Conservation (phyloP, 2,113 vertebrate species). For the Pachycephala philippinensis region DNA sequence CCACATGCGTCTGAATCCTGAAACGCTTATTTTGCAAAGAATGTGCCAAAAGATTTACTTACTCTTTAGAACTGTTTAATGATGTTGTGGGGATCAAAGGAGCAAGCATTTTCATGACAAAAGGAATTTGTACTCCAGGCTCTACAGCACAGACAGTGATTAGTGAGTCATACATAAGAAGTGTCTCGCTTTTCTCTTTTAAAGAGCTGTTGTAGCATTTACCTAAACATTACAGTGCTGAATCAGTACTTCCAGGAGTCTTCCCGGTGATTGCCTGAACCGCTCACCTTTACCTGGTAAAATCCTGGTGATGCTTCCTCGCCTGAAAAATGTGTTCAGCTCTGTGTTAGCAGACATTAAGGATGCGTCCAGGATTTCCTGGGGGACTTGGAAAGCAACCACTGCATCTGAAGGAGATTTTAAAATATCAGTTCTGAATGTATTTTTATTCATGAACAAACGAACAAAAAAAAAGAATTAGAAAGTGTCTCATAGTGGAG, state of each 20-base stretch:
- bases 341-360: not conserved
- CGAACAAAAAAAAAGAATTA: not conserved
- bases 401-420: not conserved
- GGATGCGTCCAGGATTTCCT: not conserved
- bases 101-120: slow-evolving; percentile 70
- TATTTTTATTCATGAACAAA: not conserved
- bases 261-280: not conserved
- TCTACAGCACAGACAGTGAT: slow-evolving; percentile 63
- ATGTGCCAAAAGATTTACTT: slow-evolving; percentile 69
- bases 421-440: not conserved
- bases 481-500: not conserved
- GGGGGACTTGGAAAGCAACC: not conserved
- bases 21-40: slow-evolving; percentile 50
- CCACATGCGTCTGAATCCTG: slow-evolving; percentile 43
- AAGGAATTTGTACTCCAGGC: slow-evolving; percentile 65
- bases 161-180: slow-evolving; percentile 63
- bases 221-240: slow-evolving; percentile 48
- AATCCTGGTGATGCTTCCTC: not conserved
- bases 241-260: not conserved
- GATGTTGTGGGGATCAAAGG: slow-evolving; percentile 68
- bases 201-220: slow-evolving; percentile 48
- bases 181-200: slow-evolving; percentile 47
- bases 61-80: slow-evolving; percentile 62
- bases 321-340: not conserved
- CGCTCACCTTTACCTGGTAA: slow-evolving; percentile 22